Evolutionary conservation across 2,113 vertebrate species (phyloP).

Genomic region (Cochlearius cochlearius): DNA sequence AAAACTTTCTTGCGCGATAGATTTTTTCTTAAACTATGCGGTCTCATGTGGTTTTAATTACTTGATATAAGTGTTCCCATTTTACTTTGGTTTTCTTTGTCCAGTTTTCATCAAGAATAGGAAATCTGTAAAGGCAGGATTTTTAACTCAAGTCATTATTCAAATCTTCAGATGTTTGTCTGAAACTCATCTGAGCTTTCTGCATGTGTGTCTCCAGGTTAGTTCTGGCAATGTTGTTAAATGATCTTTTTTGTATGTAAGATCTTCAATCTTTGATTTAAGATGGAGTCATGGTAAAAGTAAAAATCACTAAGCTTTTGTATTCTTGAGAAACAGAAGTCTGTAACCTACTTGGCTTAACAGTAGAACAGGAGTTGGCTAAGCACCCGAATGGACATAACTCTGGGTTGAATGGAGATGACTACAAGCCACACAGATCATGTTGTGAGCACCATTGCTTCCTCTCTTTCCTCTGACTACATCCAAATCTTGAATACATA

Average conservation of each 20-base stretch:
- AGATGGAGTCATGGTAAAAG: background rate
- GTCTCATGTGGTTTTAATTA: conserved; percentile 8
- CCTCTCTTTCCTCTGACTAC: background rate
- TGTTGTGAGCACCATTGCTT: background rate
- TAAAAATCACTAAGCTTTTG: background rate
- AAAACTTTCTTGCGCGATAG: background rate
- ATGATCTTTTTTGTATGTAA: background rate
- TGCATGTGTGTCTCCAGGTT: background rate
- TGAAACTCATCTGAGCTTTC: background rate
- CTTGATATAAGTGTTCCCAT: background rate
- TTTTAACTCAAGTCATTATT: background rate
- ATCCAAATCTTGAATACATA: background rate
- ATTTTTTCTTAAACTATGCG: background rate
- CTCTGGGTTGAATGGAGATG: background rate
- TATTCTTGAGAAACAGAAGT: background rate
- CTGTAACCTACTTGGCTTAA: background rate
- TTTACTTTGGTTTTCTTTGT: background rate
- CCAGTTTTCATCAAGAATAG: background rate
- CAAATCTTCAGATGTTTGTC: background rate
- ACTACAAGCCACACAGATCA: background rate
- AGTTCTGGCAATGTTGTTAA: background rate
- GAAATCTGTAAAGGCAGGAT: background rate
- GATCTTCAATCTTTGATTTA: background rate
- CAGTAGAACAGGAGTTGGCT: background rate
- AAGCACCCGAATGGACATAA: background rate